Base-by-base conservation (phyloP, 2,113 vertebrate genomes). In the Probosciger aterrimus region DNA sequence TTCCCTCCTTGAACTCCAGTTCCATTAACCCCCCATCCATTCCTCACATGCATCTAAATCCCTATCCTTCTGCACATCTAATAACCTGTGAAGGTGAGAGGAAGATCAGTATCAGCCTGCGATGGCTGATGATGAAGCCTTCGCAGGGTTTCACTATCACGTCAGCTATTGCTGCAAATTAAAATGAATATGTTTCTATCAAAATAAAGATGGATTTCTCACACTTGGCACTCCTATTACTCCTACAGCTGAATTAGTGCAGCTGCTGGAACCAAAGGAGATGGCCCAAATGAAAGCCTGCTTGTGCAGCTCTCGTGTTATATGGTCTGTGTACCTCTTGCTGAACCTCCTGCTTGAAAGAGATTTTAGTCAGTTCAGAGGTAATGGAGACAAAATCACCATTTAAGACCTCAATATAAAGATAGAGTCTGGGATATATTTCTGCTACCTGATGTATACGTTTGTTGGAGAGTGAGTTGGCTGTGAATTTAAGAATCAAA, bases 391-490 rank as follows among this genome's bases (percentile, higher is more conserved):
- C 80, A 92, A 96, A 95, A 37, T 22, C n/a, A 50, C 18, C 50
- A 70, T 79, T 57, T 60, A 92, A 85, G 82, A 55, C 35, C 39
- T 57, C 41, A 24, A 31, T 10, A 59, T n/a, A 62, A 85, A 52
- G 63, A n/a, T 1, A 55, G 57, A 85, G 8, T 31, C 80, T 67
- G 44, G 62, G 75, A 80, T 88, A 19, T 71, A 75, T 82, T 88
- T 83, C 80, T 90, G 52, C 67, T 90, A 81, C 46, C 31, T 83
- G 76, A 39, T 63, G 41, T 67, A 44, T 65, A 63, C 18, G 44
- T 71, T 91, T 86, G 47, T 81, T 93, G 82, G 73, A 92, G 49
- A 88, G 76, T 63, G 93, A 93, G 71, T 11, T 94, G 57, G 85
- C 82, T 89, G 75, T 64, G 53, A 95, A 85, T 35, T 82, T 64